Percentiles rank a stretch among this genome's conserved stretches.
Conservation (phyloP, 2,888 invertebrate genomes). For the Anagyrus pseudococci region DNA sequence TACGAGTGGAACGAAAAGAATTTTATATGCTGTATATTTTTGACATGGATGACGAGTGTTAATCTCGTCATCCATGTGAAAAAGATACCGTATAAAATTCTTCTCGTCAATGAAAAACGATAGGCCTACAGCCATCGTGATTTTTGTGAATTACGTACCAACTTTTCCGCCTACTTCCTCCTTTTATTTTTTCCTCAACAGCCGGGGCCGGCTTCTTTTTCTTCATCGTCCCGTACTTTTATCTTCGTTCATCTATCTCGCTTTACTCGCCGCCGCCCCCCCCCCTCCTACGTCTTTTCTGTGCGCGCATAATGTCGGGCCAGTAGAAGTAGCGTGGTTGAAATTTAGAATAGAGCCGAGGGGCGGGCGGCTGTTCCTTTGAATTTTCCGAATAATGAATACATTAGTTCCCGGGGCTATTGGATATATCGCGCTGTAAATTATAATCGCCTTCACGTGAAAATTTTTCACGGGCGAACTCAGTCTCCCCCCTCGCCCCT, state of each 20-base stretch:
- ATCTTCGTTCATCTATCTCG: background rate
- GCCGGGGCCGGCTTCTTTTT: background rate
- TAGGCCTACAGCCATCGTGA: no score
- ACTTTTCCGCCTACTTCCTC: background rate
- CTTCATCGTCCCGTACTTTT: background rate
- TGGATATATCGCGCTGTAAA: constrained; percentile 22
- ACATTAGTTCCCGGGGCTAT: constrained; percentile 36
- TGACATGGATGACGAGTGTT: no score
- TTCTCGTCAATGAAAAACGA: no score
- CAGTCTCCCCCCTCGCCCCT: no score
- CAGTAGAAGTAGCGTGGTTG: background rate
- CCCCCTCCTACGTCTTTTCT: background rate
- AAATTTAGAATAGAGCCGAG: background rate
- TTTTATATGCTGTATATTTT: no score
- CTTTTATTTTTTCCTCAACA: background rate
- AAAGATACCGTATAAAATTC: no score
- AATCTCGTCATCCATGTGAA: no score
- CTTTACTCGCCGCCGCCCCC: background rate
- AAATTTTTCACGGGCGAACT: constrained; percentile 12
- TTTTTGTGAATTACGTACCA: no score
- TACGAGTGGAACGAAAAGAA: no score
- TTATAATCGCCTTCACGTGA: constrained; percentile 19
- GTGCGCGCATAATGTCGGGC: background rate
- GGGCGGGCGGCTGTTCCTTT: background rate
- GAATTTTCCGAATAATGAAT: constrained; percentile 1